Conservation (phyloP, 2,888 invertebrate genomes). For the Catonia carolina region DNA sequence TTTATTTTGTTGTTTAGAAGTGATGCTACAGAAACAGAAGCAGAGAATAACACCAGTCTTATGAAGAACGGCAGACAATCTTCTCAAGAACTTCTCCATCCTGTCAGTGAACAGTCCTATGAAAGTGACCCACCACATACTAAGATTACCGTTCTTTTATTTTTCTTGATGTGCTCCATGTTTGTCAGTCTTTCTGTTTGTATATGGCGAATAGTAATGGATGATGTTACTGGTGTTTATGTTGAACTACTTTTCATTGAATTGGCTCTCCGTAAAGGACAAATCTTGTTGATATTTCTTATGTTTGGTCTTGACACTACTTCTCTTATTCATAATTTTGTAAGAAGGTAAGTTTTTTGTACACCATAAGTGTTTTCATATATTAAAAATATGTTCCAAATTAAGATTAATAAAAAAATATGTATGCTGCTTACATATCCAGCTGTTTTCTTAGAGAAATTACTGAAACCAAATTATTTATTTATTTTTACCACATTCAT, state of each 20-base stretch:
- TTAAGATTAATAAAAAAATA: too few relatives aligned
- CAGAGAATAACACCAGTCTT: not conserved
- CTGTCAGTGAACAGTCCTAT: too few relatives aligned
- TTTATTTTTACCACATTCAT: too few relatives aligned
- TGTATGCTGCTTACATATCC: too few relatives aligned
- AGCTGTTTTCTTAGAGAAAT: too few relatives aligned
- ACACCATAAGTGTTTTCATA: too few relatives aligned
- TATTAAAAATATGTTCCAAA: not conserved
- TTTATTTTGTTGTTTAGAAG: too few relatives aligned
- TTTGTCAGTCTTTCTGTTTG: constrained; percentile 72
- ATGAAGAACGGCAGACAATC: too few relatives aligned
- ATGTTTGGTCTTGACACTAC: constrained; percentile 82
- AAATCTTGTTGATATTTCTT: constrained; percentile 75
- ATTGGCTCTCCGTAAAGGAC: constrained; percentile 82
- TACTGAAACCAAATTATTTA: too few relatives aligned
- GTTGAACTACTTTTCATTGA: constrained; percentile 90
- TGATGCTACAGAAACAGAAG: not conserved
- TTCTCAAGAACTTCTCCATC: too few relatives aligned
- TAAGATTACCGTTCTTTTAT: constrained; percentile 73
- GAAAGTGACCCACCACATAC: constrained; percentile 51
- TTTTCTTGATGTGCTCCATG: constrained; percentile 57
- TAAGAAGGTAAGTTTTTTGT: constrained; percentile 46
- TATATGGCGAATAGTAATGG: constrained; percentile 73
- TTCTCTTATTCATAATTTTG: constrained; percentile 60
- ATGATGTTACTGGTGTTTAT: constrained; percentile 75